Conservation (phyloP, 2,113 vertebrate species). For the Polypterus bichir region DNA sequence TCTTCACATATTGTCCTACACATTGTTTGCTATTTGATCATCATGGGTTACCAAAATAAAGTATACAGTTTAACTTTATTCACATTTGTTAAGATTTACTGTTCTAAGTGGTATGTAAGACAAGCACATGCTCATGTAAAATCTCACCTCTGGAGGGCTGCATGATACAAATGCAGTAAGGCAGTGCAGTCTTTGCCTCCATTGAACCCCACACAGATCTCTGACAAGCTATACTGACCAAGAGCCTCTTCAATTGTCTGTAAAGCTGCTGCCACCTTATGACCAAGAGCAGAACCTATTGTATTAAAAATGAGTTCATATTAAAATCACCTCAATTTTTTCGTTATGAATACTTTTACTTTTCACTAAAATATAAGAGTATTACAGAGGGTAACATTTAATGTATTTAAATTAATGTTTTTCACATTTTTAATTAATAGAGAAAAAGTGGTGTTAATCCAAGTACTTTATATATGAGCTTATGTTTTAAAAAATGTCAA, state of each 20-base stretch:
- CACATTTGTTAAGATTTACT: too few species aligned
- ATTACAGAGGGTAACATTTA: not conserved
- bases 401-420: too few species aligned
- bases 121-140: too few species aligned
- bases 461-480: too few species aligned
- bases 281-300: conserved; percentile 63
- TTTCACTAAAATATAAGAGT: not conserved
- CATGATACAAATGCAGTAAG: conserved; percentile 79
- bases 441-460: too few species aligned
- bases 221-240: conserved; percentile 52
- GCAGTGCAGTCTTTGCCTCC: conserved; percentile 95
- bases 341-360: not conserved
- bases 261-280: conserved; percentile 68
- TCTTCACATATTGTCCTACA: too few species aligned
- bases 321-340: not conserved
- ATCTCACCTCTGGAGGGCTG: conserved; percentile 67
- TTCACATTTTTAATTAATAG: too few species aligned
- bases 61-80: too few species aligned
- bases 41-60: not conserved
- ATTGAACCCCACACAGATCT: conserved; percentile 85
- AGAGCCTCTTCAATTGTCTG: conserved; percentile 66
- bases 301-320: not conserved
- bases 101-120: too few species aligned
- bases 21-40: not conserved
- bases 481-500: too few species aligned